These are phyloP conservation scores for Chaetodon trifascialis DNA, from an alignment of 2,113 vertebrate genomes.

Conservation along the genomic window DNA sequence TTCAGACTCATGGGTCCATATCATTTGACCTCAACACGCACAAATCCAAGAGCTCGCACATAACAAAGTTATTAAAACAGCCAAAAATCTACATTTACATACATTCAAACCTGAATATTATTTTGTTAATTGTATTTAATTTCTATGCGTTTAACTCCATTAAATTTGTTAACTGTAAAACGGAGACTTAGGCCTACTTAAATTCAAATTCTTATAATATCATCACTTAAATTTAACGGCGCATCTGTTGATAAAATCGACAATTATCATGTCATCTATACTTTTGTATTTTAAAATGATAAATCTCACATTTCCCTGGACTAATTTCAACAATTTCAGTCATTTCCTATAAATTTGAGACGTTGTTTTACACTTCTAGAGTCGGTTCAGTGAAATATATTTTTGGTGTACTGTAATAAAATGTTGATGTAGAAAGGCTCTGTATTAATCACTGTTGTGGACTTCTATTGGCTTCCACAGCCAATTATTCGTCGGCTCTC, in stretches of 20 bases:
- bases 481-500: constrained; percentile 23
- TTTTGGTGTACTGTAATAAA: constrained; percentile 32
- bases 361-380: background rate
- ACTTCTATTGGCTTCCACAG: constrained; percentile 7
- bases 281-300: background rate
- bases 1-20: too few species aligned
- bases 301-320: background rate
- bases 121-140: background rate
- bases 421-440: background rate
- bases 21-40: too few species aligned
- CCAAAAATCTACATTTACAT: background rate
- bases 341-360: background rate
- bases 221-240: background rate
- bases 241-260: background rate
- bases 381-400: background rate
- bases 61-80: background rate
- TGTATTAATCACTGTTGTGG: constrained; percentile 56
- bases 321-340: background rate
- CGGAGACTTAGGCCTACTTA: background rate
- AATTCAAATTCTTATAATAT: background rate
- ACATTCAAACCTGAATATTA: background rate
- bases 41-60: too few species aligned
- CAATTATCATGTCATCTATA: background rate
- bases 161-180: background rate
- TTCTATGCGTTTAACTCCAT: background rate